Percentiles rank a stretch among this genome's conserved stretches.
Evolutionary conservation across 2,113 vertebrate species (phyloP).

Genomic region (Boulengerochromis microlepis): DNA sequence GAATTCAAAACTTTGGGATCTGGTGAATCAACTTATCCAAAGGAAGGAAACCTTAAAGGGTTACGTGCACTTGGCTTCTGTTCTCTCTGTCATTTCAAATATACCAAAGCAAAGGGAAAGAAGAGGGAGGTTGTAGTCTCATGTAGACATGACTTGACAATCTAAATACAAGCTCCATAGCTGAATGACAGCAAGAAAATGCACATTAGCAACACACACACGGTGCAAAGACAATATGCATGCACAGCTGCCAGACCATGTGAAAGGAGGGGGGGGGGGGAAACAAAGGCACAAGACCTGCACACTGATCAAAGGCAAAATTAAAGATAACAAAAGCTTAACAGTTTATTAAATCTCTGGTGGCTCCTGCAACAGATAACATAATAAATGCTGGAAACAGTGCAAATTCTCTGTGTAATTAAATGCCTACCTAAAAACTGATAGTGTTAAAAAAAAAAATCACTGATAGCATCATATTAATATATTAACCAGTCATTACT

Average conservation of each 20-base stretch:
- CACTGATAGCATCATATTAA: not conserved
- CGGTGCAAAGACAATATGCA: not conserved
- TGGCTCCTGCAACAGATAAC: not conserved
- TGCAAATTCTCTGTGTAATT: slow-evolving; percentile 14
- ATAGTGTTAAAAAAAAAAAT: not conserved
- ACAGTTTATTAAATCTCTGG: slow-evolving; percentile 42
- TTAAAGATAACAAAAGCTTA: slow-evolving; percentile 12
- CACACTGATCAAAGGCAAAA: slow-evolving; percentile 25
- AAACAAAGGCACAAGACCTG: not conserved
- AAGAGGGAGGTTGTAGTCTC: not conserved
- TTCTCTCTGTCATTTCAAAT: not conserved
- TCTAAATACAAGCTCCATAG: not conserved
- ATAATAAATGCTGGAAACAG: not conserved
- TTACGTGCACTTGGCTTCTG: not conserved
- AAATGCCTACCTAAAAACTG: not conserved
- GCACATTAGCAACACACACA: not conserved
- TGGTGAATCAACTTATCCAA: not conserved
- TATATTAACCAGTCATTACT: not conserved
- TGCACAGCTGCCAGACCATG: not conserved
- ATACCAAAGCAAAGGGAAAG: not conserved
- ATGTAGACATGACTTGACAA: not conserved
- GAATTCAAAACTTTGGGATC: not conserved
- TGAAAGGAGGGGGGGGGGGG: too few species aligned
- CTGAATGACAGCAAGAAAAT: not conserved
- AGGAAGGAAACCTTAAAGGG: not conserved